Base-by-base conservation (phyloP, 2,888 invertebrate genomes). In the Rapana venosa region DNA sequence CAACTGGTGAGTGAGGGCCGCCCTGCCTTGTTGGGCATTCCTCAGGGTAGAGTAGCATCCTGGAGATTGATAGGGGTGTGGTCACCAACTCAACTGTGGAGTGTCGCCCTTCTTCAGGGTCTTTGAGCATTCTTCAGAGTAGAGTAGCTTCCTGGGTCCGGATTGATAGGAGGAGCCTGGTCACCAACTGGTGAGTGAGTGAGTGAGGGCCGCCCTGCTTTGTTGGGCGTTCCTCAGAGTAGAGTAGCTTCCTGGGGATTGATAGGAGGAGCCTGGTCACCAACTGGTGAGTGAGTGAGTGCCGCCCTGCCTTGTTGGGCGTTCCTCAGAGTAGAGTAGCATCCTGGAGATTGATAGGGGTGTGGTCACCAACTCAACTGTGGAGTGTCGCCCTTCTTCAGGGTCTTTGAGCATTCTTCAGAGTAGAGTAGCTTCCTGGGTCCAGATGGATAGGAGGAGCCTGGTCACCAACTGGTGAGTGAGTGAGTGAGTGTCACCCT, bases 51-150 rank as follows among this genome's bases (percentile, higher is more conserved):
- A n/a, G n/a, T n/a, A 47, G 47, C 47, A 47, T 99, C 2, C 98
- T 99, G 22, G 97, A 97, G 32, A n/a, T n/a, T n/a, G n/a, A n/a
- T n/a, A n/a, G n/a, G n/a, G n/a, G n/a, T n/a, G 97, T 98, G 92
- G 99, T 99, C 87, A 98, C 98, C 96, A 98, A 95, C 90, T 96
- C 96, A 96, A 96, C 87, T 93, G 47, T 47, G n/a, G n/a, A n/a
- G n/a, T n/a, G n/a, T n/a, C n/a, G n/a, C n/a, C n/a, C n/a, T n/a
- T n/a, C n/a, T n/a, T n/a, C n/a, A n/a, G 8, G 47, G 47, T 8
- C 2, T 5, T n/a, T n/a, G n/a, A n/a, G n/a, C n/a, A n/a, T n/a
- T n/a, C n/a, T n/a, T n/a, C n/a, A n/a, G n/a, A n/a, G n/a, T n/a
- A n/a, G n/a, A n/a, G n/a, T n/a, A n/a, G n/a, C n/a, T n/a, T n/a